Conservation (phyloP, 2,113 vertebrate genomes). For the Macheiramphus alcinus region DNA sequence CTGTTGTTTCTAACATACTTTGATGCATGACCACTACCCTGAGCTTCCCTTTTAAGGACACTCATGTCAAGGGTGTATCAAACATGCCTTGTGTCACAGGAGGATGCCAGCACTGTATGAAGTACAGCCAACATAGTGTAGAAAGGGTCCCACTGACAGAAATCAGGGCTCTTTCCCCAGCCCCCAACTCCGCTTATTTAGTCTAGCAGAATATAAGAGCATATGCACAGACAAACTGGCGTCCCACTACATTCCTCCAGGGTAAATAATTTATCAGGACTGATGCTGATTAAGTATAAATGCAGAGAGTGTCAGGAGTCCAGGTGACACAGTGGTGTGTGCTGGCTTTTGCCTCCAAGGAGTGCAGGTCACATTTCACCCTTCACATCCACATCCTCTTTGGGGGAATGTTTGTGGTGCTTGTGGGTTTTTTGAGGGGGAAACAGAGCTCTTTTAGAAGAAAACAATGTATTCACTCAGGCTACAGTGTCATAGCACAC, state of each 20-base stretch:
- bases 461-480: not conserved
- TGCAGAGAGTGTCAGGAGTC: conserved; percentile 23
- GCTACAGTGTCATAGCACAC: not conserved
- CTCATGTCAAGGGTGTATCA: not conserved
- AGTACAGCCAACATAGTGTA: not conserved
- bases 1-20: conserved; percentile 25
- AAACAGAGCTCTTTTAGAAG: not conserved
- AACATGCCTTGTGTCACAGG: not conserved
- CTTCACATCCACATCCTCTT: not conserved
- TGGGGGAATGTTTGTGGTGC: not conserved
- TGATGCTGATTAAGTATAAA: conserved; percentile 66
- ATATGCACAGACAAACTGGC: conserved; percentile 33
- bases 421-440: not conserved
- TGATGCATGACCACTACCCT: not conserved
- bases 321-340: conserved; percentile 13
- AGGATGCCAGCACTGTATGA: not conserved
- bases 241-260: conserved; percentile 40
- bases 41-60: not conserved
- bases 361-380: conserved; percentile 11
- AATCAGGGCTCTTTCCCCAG: not conserved
- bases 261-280: conserved; percentile 62
- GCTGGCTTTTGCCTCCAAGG: conserved; percentile 37
- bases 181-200: conserved; percentile 44
- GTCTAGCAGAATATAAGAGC: conserved; percentile 29
- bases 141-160: not conserved